Base-by-base conservation (phyloP, 2,797 vertebrate species). In the Lepus oiostolus region DNA sequence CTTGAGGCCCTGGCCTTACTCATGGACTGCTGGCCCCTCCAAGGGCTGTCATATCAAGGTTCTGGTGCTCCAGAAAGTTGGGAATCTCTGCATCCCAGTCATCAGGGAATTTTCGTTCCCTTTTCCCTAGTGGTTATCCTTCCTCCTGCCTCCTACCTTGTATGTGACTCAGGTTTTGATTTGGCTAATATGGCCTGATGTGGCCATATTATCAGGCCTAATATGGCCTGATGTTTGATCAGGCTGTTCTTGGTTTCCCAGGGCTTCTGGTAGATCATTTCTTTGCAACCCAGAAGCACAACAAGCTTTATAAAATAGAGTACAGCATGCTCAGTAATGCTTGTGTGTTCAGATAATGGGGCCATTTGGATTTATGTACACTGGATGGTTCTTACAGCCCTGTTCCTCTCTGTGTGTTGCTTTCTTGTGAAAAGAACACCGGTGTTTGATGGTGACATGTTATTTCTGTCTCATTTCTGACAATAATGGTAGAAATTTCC, bases 381-480 rank as follows among this genome's bases (percentile, higher is more conserved):
- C 65, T 1, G 24, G n/a, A 24, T 47, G 17, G 85, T 14, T 8
- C 80, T 82, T 63, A 24, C 68, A 16, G 58, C 24, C 32, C 71
- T 1, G 50, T 47, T 22, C 7, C 68, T 38, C 35, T 35, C 4
- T 19, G 30, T 21, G 42, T 4, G 21, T 32, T 62, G 60, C 67
- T 85, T 83, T 93, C 85, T 92, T 91, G 90, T 8, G 6, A 60
- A 47, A 85, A 80, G 85, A 81, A 82, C 70, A 60, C 42, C 26
- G 22, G 54, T 85, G 42, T 94, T 88, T 82, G 89, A 90, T 62
- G 85, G 74, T 30, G 77, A 54, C 50, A 12, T 67, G 83, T 86
- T 90, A 80, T 91, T 95, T 92, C n/a, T 14, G 80, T 72, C 93
- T 92, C 2, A 0, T 89, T 94, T 90, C 84, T 95, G 95, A 95